phyloP scores from a whole-genome alignment of 2,113 vertebrate genomes.

The Colinus virginianus region DNA sequence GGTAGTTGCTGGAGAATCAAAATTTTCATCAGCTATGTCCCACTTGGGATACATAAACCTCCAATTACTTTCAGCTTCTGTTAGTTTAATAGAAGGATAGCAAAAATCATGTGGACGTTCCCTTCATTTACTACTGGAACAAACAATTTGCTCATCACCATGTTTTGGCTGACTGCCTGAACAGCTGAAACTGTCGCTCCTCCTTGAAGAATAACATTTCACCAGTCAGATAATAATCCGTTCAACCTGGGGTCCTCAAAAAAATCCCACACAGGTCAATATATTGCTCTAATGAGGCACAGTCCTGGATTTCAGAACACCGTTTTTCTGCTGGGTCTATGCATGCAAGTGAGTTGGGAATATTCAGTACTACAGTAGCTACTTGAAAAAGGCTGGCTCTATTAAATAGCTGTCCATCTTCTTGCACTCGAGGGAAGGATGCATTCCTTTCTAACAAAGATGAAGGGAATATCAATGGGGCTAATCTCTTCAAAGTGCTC shows the following conservation, averaged over 20 bases:
- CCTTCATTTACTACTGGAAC: constrained; percentile 25
- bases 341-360: constrained; percentile 41
- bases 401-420: constrained; percentile 76
- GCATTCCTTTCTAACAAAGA: constrained; percentile 59
- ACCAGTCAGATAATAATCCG: constrained; percentile 34
- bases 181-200: constrained; percentile 23
- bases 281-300: constrained; percentile 14
- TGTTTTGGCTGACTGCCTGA: constrained; percentile 36
- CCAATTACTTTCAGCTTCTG: constrained; percentile 6
- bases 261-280: constrained; percentile 12
- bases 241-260: constrained; percentile 12
- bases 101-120: constrained; percentile 49
- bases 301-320: background rate
- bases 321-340: constrained; percentile 15
- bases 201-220: constrained; percentile 60
- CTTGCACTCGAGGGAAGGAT: constrained; percentile 66
- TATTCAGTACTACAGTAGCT: constrained; percentile 55
- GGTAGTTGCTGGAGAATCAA: constrained; percentile 27
- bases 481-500: constrained; percentile 79
- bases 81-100: constrained; percentile 45
- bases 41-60: constrained; percentile 16
- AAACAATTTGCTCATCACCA: constrained; percentile 56
- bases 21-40: constrained; percentile 14
- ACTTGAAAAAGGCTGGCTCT: constrained; percentile 70
- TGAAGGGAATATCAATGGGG: constrained; percentile 78